Conservation (phyloP, 2,888 invertebrate species). For the Cetonia aurata region DNA sequence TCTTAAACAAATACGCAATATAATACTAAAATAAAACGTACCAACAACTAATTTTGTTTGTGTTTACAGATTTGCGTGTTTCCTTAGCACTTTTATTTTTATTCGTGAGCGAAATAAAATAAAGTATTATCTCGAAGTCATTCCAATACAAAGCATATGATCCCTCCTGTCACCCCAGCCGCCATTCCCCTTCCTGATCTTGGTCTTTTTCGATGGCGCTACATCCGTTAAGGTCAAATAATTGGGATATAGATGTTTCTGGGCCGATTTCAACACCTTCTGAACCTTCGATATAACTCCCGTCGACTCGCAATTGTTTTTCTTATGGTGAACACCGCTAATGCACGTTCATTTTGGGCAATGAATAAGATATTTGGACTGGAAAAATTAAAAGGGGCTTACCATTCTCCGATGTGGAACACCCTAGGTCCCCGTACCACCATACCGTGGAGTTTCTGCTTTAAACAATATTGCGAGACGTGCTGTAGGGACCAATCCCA, state of each 20-base stretch:
- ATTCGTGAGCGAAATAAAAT: constrained; percentile 41
- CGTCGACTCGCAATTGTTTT: constrained; percentile 89
- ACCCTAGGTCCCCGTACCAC: constrained; percentile 94
- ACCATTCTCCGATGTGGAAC: constrained; percentile 99
- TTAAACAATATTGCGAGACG: constrained; percentile 86
- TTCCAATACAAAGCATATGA: constrained; percentile 83
- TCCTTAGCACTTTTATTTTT: constrained; percentile 13
- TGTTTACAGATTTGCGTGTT: constrained; percentile 22
- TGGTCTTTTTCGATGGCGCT: constrained; percentile 78
- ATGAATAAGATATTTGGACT: constrained; percentile 26
- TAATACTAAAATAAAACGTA: constrained; percentile 10
- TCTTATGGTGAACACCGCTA: constrained; percentile 97
- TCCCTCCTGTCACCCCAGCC: constrained; percentile 97
- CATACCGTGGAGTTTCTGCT: constrained; percentile 85
- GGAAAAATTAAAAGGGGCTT: constrained; percentile 60
- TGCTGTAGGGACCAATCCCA: constrained; percentile 99
- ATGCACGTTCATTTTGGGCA: background rate
- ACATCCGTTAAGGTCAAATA: constrained; percentile 76
- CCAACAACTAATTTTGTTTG: constrained; percentile 11
- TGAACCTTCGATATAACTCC: constrained; percentile 88
- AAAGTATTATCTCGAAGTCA: constrained; percentile 69
- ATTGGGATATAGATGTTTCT: constrained; percentile 78
- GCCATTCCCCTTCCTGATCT: constrained; percentile 91
- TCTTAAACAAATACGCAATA: too few species aligned
- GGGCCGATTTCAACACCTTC: constrained; percentile 79